These are phyloP conservation scores for Paracanthobrama guichenoti DNA, from an alignment of 2,113 vertebrate genomes.

Conservation along the genomic window DNA sequence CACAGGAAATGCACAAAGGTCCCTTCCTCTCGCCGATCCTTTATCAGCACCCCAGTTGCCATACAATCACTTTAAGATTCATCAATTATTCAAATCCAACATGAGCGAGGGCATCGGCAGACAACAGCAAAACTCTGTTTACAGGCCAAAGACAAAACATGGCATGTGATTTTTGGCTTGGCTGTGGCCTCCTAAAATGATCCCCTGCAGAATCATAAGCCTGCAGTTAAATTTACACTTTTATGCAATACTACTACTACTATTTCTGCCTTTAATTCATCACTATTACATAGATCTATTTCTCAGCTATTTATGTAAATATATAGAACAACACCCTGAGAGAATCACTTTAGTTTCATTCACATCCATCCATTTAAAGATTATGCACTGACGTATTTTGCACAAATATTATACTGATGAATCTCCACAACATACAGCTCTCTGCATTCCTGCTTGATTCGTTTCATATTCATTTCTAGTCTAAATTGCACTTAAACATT, in stretches of 20 bases:
- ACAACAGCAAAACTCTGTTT: slow-evolving; percentile 7
- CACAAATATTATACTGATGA: background rate
- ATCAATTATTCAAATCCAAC: slow-evolving; percentile 60
- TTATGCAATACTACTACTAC: background rate
- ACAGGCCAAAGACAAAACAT: slow-evolving; percentile 12
- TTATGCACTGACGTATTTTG: background rate
- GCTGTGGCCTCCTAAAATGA: background rate
- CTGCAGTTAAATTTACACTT: background rate
- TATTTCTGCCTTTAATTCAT: background rate
- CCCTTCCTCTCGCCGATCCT: slow-evolving; percentile 59
- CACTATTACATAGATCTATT: background rate
- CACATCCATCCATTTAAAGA: no score
- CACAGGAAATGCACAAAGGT: slow-evolving; percentile 73
- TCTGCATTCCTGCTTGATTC: background rate
- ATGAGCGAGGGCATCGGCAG: background rate
- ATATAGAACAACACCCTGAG: no score
- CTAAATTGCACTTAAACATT: background rate
- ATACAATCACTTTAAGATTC: slow-evolving; percentile 62
- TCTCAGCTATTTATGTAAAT: background rate
- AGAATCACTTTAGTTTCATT: no score
- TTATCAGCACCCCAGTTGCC: slow-evolving; percentile 72
- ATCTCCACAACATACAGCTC: background rate
- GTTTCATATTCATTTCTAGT: background rate
- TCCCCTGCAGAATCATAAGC: background rate
- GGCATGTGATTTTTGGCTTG: background rate